Percentiles rank a stretch among this genome's conserved stretches.
Conservation (phyloP, 2,113 vertebrate genomes). For the Corythoichthys intestinalis region DNA sequence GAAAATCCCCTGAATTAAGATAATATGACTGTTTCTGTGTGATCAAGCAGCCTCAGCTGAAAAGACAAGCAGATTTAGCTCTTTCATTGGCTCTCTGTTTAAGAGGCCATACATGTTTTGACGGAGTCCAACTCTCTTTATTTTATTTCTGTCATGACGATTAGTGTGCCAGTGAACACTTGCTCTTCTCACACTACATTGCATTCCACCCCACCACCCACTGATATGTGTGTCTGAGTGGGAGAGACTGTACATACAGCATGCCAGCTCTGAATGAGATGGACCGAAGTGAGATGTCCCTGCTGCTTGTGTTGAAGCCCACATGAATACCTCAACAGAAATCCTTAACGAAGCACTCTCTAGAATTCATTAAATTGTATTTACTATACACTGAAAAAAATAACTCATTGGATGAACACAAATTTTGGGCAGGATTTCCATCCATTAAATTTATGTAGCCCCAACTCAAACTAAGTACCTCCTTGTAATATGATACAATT, state of each 20-base stretch:
- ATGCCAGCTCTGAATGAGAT: slow-evolving; percentile 77
- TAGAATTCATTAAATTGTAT: slow-evolving; percentile 64
- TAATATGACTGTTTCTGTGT: slow-evolving; percentile 68
- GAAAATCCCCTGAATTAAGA: slow-evolving; percentile 66
- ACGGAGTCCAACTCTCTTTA: slow-evolving; percentile 80
- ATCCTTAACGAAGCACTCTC: slow-evolving; percentile 67
- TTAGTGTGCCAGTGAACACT: slow-evolving; percentile 66
- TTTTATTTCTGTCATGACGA: slow-evolving; percentile 83
- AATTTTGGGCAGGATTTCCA: no score
- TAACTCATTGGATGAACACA: no score
- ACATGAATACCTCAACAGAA: slow-evolving; percentile 66
- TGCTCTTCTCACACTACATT: slow-evolving; percentile 30
- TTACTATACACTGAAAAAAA: slow-evolving; percentile 22
- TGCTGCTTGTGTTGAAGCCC: slow-evolving; percentile 68
- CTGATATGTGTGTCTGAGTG: slow-evolving; percentile 66
- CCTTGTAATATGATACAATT: no score
- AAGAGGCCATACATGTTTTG: slow-evolving; percentile 76
- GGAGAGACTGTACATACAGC: slow-evolving; percentile 58
- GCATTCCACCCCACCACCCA: slow-evolving; percentile 41
- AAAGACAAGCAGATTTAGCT: slow-evolving; percentile 65
- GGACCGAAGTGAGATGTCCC: slow-evolving; percentile 75
- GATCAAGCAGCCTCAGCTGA: slow-evolving; percentile 57
- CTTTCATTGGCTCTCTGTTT: slow-evolving; percentile 71
- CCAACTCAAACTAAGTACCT: no score
- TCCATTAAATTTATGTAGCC: no score